A percentile compares a stretch with the other conserved stretches of the same genome.
These are phyloP conservation scores for Struthio camelus DNA, from an alignment of 2,113 vertebrate genomes.

Conservation along the genomic window DNA sequence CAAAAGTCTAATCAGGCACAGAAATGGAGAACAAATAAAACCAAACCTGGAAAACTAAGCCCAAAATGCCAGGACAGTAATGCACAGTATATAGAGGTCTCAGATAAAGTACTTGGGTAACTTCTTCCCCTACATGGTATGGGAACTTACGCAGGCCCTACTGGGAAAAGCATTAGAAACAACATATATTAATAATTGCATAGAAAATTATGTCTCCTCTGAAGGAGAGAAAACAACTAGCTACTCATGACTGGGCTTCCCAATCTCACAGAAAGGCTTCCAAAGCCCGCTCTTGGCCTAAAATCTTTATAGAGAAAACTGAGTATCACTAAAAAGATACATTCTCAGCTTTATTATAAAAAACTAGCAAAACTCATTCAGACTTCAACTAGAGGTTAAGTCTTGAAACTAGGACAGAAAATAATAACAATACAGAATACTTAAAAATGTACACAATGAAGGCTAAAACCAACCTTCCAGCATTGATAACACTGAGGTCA, in stretches of 20 bases:
- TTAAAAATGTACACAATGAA: background rate
- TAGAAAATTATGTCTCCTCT: background rate
- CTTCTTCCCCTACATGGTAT: background rate
- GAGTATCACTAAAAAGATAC: background rate
- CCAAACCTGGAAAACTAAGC: background rate
- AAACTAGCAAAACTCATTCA: background rate
- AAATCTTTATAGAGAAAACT: background rate
- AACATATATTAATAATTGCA: background rate
- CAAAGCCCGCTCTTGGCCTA: background rate
- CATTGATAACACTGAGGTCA: conserved; percentile 87
- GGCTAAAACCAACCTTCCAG: conserved; percentile 85
- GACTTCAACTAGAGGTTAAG: background rate
- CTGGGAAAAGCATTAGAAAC: background rate
- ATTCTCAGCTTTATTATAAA: background rate
- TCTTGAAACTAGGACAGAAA: background rate
- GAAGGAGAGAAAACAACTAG: background rate
- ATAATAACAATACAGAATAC: background rate
- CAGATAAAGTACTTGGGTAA: background rate
- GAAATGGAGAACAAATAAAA: background rate
- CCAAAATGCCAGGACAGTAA: background rate
- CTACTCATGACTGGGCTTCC: background rate
- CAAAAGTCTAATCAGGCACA: background rate
- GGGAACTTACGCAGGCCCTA: background rate
- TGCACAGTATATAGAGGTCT: background rate
- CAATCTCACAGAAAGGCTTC: background rate